Evolutionary conservation across 2,113 vertebrate genomes (phyloP), one percentile per base, ranked within the genome.

Genomic region (Halcyon malimbica): DNA sequence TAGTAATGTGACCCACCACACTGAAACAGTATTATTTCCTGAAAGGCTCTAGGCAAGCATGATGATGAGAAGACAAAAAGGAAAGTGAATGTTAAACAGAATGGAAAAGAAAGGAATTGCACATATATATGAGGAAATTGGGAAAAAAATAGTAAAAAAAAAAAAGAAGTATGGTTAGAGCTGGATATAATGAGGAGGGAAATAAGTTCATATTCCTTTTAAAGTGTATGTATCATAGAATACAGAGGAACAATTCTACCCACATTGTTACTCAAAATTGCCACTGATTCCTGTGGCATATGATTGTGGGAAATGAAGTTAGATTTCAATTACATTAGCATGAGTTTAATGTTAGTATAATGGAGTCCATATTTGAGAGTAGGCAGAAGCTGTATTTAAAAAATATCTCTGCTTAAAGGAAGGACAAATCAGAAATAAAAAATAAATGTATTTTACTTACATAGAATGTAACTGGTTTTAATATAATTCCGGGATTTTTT

Each of bases 1-100:
- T 94, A 88, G 53, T 90, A 94, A 94, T 0, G 5, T 96, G 90
- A 92, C 86, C 88, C 53, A 92, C 74, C 62, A 79, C 67, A 67
- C 69, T 94, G 90, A 89, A 89, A 57, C 73, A 37, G 67, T 89
- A 65, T 94, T 94, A 89, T 94, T 94, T 92, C 39, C 53, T 90
- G 73, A 57, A 92, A 89, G 62, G 48, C 76, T 82, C 62, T 83
- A 69, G 86, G 90, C 92, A 95, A 89, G 73, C 57, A n/a, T 56
- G 41, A 60, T 78, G 79, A 87, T 84, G 82, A 80, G 16, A 79
- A 92, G 60, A 78, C 67, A 89, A 88, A 76, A 88, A 75, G 19
- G 65, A 21, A 87, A 90, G 39, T 24, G 10, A 90, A 78, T 92
- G 24, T 92, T 90, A 81, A 90, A 33, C 13, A 85, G 63, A 88